phyloP scores from a whole-genome alignment of 2,797 vertebrate genomes.

The Enteromius treurensis region DNA sequence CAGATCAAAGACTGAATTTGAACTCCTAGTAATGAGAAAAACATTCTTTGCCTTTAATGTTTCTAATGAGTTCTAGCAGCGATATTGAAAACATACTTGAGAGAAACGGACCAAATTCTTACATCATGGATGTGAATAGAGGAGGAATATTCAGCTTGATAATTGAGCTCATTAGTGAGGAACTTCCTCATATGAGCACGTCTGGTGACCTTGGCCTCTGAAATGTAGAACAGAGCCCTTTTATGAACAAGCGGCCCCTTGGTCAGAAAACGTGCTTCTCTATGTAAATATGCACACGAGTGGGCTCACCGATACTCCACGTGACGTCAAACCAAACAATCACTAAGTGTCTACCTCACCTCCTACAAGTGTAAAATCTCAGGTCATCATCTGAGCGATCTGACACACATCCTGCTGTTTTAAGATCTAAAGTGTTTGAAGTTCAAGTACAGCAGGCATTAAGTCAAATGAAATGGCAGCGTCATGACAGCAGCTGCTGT shows the following conservation, averaged over 20 bases:
- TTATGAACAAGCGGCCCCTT: conserved; percentile 63
- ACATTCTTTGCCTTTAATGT: not conserved
- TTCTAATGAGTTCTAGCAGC: not conserved
- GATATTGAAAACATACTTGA: conserved; percentile 50
- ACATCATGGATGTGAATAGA: conserved; percentile 37
- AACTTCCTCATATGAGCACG: conserved; percentile 72
- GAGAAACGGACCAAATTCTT: conserved; percentile 41
- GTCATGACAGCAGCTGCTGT: conserved; percentile 25
- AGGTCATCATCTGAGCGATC: conserved; percentile 7
- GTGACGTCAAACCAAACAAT: conserved; percentile 58
- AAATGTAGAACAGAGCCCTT: conserved; percentile 69
- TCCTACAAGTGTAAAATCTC: conserved; percentile 8
- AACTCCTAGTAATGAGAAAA: not conserved
- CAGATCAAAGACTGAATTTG: not conserved
- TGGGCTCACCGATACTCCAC: conserved; percentile 25
- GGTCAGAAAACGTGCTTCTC: conserved; percentile 51
- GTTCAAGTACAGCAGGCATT: conserved; percentile 34
- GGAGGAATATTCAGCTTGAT: conserved; percentile 62
- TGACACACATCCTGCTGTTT: conserved; percentile 1
- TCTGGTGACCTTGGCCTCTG: conserved; percentile 79
- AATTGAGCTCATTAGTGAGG: conserved; percentile 78
- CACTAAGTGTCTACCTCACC: conserved; percentile 57
- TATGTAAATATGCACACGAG: conserved; percentile 13
- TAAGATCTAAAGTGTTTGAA: not conserved
- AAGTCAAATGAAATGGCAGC: conserved; percentile 13